Evolutionary conservation across 2,113 vertebrate species (phyloP).

Genomic region (Ophthalmolycus amberensis): DNA sequence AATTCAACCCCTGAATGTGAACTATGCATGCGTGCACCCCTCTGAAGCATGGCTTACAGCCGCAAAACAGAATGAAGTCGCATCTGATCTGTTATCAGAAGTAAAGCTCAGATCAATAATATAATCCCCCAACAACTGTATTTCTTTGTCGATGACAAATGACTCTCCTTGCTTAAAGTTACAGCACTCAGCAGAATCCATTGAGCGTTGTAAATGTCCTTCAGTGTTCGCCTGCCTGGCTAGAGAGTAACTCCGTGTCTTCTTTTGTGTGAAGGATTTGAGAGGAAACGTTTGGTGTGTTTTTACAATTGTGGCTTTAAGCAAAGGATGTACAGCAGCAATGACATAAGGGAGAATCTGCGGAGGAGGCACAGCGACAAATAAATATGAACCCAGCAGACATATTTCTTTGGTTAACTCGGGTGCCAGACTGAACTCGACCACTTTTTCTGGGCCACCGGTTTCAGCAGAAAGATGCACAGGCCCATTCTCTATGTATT

Average conservation of each 20-base stretch:
- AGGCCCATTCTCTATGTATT: conserved; percentile 67
- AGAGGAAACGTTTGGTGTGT: conserved; percentile 50
- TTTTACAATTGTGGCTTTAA: conserved; percentile 62
- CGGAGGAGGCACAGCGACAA: conserved; percentile 24
- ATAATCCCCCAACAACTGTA: conserved; percentile 19
- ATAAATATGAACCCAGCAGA: conserved; percentile 26
- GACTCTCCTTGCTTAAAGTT: conserved; percentile 26
- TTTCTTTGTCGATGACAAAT: conserved; percentile 12
- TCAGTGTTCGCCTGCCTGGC: conserved; percentile 72
- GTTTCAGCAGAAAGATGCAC: conserved; percentile 36
- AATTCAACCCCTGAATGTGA: conserved; percentile 39
- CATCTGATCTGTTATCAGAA: conserved; percentile 26
- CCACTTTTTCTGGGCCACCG: conserved; percentile 37
- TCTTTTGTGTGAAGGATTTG: conserved; percentile 72
- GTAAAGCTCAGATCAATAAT: conserved; percentile 13
- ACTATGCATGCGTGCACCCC: conserved; percentile 70
- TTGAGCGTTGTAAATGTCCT: conserved; percentile 86
- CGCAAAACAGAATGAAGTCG: conserved; percentile 30
- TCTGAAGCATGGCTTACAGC: conserved; percentile 60
- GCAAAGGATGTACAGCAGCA: conserved; percentile 53
- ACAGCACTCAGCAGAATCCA: conserved; percentile 35
- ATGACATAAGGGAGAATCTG: conserved; percentile 21
- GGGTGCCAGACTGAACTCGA: conserved; percentile 21
- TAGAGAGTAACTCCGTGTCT: conserved; percentile 78
- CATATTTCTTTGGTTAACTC: conserved; percentile 33